Conservation (phyloP, 2,113 vertebrate genomes). For the Anolis sagrei region DNA sequence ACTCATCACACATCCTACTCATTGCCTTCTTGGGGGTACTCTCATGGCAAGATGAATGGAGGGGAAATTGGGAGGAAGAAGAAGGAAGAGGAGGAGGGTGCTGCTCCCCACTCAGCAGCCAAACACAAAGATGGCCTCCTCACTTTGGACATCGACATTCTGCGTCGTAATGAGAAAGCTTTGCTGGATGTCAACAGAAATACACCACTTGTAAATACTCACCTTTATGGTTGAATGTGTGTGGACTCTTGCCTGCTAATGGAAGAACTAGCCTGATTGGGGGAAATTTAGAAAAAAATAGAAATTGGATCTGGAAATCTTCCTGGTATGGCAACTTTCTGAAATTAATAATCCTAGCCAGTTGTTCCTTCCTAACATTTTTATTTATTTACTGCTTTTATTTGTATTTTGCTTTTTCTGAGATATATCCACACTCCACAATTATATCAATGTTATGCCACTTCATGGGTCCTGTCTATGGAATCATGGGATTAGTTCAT, state of each 20-base stretch:
- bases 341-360: constrained; percentile 45
- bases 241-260: constrained; percentile 50
- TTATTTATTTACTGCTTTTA: not conserved
- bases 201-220: constrained; percentile 70
- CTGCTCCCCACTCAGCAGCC: constrained; percentile 42
- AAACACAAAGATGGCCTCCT: constrained; percentile 43
- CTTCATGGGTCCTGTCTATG: too few relatives aligned
- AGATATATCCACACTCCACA: too few relatives aligned
- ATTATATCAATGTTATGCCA: too few relatives aligned
- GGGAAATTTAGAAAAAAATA: constrained; percentile 34
- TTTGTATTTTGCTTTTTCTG: not conserved
- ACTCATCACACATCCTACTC: constrained; percentile 48
- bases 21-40: constrained; percentile 34
- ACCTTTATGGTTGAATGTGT: constrained; percentile 58
- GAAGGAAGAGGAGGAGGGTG: constrained; percentile 8
- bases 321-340: constrained; percentile 50
- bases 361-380: constrained; percentile 23
- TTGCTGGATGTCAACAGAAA: constrained; percentile 61
- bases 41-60: constrained; percentile 26
- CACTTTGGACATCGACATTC: constrained; percentile 58
- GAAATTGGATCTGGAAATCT: constrained; percentile 29
- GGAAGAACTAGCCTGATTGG: constrained; percentile 51
- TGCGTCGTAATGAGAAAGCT: constrained; percentile 61
- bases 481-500: too few relatives aligned
- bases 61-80: constrained; percentile 7